Base-by-base conservation (phyloP, 2,113 vertebrate species). In the Bombycilla garrulus region DNA sequence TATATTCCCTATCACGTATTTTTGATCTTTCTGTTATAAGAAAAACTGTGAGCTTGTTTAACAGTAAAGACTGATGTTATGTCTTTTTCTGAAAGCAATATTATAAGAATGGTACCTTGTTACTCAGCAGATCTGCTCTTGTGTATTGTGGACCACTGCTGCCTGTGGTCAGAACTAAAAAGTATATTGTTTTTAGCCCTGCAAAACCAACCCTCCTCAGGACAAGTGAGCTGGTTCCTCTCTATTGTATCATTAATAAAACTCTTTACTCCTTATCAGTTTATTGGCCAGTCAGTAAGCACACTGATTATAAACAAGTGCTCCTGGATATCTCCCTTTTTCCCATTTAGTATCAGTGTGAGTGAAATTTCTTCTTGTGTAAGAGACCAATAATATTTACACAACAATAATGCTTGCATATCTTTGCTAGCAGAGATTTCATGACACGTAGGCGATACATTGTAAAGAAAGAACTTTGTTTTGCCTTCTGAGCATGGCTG, bases 121-220 rank as follows among this genome's bases (percentile, higher is more conserved):
- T 67, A 91, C 77, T 74, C 86, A 87, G 86, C 81, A 93, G 31
- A 89, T 86, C 28, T 86, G 50, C n/a, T 94, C 26, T 76, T 74
- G 31, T 81, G 40, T 35, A 48, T 62, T 64, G 67, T 88, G 72
- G 81, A 53, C 16, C 51, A 86, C 1, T 62, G 58, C 51, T 86
- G 10, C 35, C 26, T 50, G 26, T 1, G 1, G 36, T 86, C 67
- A 74, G 38, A 93, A 47, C 11, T 15, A 67, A 92, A 79, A 85
- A 62, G 38, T 74, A 82, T 50, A 81, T 72, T 2, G 0, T 22
- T 91, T 62, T 88, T 70, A 78, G 69, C 33, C 57, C 47, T 74
- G 38, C 6, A 74, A 90, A 88, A 66, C 16, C 38, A 92, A 50
- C 11, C 5, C n/a, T 73, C 24, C 60, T 78, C 56, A 88, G 69